Evolutionary conservation across 2,888 invertebrate species (phyloP).

Genomic region (Myopa tessellatipennis): DNA sequence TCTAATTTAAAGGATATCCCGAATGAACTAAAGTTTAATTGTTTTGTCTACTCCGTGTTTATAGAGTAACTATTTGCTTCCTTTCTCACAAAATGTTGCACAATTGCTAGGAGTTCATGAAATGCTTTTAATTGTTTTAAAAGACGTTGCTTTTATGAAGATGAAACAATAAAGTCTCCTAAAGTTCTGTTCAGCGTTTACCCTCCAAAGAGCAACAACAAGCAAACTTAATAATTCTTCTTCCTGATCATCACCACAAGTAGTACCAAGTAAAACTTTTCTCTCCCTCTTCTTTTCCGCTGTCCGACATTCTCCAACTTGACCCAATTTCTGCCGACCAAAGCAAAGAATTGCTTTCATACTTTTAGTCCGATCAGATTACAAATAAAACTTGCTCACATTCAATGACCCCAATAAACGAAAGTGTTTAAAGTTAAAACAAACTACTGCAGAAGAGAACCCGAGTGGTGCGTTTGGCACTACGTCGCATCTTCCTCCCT

Average conservation of each 20-base stretch:
- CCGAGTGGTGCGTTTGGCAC: background rate
- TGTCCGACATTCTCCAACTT: slow-evolving; percentile 20
- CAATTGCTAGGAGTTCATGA: no score
- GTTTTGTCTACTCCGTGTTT: no score
- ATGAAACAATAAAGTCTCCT: no score
- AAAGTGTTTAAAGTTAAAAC: slow-evolving; percentile 35
- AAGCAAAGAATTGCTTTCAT: background rate
- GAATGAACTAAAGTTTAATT: no score
- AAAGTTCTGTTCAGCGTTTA: no score
- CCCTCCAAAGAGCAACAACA: background rate
- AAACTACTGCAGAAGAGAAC: slow-evolving; percentile 1
- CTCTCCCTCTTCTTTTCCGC: background rate
- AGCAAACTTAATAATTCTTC: background rate
- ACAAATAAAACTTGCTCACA: slow-evolving; percentile 14
- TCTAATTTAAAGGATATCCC: no score
- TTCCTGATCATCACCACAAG: background rate
- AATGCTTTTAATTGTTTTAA: no score
- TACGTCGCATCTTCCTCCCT: background rate
- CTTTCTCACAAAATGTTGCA: no score
- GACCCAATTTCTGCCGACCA: slow-evolving; percentile 21
- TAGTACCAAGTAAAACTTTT: background rate
- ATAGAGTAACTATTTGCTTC: no score
- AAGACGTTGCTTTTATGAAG: no score
- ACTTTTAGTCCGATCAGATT: slow-evolving; percentile 23
- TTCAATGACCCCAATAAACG: slow-evolving; percentile 32